Percentiles rank a stretch among this genome's conserved stretches.
Evolutionary conservation across 2,113 vertebrate species (phyloP).

Genomic region (Solea solea): DNA sequence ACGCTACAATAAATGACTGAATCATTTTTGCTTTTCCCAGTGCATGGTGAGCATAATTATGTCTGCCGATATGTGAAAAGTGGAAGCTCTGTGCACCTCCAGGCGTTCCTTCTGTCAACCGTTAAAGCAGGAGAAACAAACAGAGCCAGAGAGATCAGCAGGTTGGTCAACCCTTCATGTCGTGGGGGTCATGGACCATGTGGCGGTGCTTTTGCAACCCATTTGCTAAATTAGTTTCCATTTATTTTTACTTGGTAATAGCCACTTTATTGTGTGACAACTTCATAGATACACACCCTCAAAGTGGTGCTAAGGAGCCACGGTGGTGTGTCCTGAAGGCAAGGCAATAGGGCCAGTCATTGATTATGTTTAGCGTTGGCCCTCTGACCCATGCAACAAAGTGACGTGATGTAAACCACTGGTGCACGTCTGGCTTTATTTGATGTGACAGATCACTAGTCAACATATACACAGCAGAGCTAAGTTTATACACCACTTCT

Average conservation of each 20-base stretch:
- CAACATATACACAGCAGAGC: slow-evolving; percentile 47
- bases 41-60: slow-evolving; percentile 6
- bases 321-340: slow-evolving; percentile 53
- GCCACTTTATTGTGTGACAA: slow-evolving; percentile 66
- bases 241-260: slow-evolving; percentile 80
- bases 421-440: slow-evolving; percentile 55
- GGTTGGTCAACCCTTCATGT: slow-evolving; percentile 64
- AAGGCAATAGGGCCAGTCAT: slow-evolving; percentile 28
- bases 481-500: slow-evolving; percentile 22
- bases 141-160: slow-evolving; percentile 60
- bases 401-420: slow-evolving; percentile 75
- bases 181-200: slow-evolving; percentile 76
- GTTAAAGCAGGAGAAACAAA: slow-evolving; percentile 80
- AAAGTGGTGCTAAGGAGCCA: slow-evolving; percentile 46
- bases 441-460: slow-evolving; percentile 62
- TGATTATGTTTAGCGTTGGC: slow-evolving; percentile 75
- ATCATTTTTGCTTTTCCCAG: slow-evolving; percentile 5
- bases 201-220: slow-evolving; percentile 67
- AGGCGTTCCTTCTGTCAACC: slow-evolving; percentile 68
- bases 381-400: slow-evolving; percentile 62
- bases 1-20: background rate
- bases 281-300: slow-evolving; percentile 52
- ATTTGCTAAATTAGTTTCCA: slow-evolving; percentile 74
- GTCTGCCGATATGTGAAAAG: slow-evolving; percentile 61
- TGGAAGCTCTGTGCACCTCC: slow-evolving; percentile 50